These are phyloP conservation scores for Ctenicera cuprea DNA, from an alignment of 2,888 invertebrate genomes.

Conservation along the genomic window DNA sequence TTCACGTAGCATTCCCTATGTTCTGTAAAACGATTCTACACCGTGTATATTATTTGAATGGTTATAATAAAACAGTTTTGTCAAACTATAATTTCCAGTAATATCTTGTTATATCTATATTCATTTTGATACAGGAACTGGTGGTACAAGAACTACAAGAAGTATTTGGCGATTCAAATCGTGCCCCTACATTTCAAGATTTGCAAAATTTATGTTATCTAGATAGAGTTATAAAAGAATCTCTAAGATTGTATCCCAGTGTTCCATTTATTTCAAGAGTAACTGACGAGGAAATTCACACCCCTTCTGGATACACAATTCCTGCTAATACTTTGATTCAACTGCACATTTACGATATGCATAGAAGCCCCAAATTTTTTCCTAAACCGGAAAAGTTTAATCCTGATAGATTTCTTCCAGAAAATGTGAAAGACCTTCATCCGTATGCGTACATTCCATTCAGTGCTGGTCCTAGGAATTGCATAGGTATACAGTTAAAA, in stretches of 20 bases:
- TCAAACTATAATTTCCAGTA: no score
- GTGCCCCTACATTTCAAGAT: slow-evolving; percentile 75
- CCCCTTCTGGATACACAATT: slow-evolving; percentile 66
- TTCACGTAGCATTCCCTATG: no score
- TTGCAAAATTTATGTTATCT: slow-evolving; percentile 78
- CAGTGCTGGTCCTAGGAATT: slow-evolving; percentile 82
- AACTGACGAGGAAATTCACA: slow-evolving; percentile 60
- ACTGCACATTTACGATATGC: slow-evolving; percentile 79
- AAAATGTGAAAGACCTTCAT: slow-evolving; percentile 75
- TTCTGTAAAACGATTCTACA: no score
- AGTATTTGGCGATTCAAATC: slow-evolving; percentile 71
- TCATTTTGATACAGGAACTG: slow-evolving; percentile 67
- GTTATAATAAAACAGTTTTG: no score
- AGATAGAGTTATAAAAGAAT: slow-evolving; percentile 81
- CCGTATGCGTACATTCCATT: slow-evolving; percentile 81
- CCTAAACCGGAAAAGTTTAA: slow-evolving; percentile 80
- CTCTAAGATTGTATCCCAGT: slow-evolving; percentile 79
- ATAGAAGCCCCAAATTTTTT: slow-evolving; percentile 79
- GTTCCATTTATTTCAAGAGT: slow-evolving; percentile 78
- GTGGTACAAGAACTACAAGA: slow-evolving; percentile 72
- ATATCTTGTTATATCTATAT: no score
- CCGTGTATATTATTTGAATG: no score
- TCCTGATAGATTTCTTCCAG: slow-evolving; percentile 82
- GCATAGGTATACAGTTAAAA: slow-evolving; percentile 75
- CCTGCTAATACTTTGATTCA: slow-evolving; percentile 74